These are phyloP conservation scores for Syrrhaptes paradoxus DNA, from an alignment of 2,113 vertebrate genomes.

Conservation along the genomic window DNA sequence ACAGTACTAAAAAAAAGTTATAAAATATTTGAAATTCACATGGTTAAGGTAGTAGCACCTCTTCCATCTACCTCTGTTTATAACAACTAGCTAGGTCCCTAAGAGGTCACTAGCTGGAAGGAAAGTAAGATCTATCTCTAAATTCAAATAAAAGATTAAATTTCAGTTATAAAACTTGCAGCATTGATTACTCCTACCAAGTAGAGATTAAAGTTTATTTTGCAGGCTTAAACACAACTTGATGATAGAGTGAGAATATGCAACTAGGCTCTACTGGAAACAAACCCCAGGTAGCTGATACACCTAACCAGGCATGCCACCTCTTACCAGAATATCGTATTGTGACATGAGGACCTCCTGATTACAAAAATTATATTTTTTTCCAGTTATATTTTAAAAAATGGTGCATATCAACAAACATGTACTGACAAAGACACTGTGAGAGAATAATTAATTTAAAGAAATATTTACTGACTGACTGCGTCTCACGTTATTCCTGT, in stretches of 20 bases:
- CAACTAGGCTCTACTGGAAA: background rate
- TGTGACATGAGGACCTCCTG: background rate
- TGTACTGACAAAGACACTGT: background rate
- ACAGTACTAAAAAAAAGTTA: background rate
- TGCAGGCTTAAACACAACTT: background rate
- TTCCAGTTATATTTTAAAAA: background rate
- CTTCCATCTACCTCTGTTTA: background rate
- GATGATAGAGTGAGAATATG: background rate
- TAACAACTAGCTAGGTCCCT: background rate
- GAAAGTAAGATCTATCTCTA: background rate
- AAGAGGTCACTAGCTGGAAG: background rate
- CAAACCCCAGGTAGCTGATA: background rate
- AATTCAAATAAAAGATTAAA: background rate
- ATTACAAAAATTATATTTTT: background rate
- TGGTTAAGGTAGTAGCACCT: background rate
- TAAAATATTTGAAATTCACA: background rate
- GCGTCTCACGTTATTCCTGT: background rate
- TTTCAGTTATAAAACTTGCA: background rate
- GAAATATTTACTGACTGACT: background rate
- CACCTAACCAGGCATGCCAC: background rate
- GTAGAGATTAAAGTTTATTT: background rate
- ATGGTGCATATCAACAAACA: background rate
- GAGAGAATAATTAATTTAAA: background rate
- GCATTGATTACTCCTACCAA: background rate
- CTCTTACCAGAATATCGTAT: background rate